Evolutionary conservation across 1,140 invertebrate species (phyloP), one percentile per base, ranked within the genome.

Genomic region (Drosophila malerkotliana): DNA sequence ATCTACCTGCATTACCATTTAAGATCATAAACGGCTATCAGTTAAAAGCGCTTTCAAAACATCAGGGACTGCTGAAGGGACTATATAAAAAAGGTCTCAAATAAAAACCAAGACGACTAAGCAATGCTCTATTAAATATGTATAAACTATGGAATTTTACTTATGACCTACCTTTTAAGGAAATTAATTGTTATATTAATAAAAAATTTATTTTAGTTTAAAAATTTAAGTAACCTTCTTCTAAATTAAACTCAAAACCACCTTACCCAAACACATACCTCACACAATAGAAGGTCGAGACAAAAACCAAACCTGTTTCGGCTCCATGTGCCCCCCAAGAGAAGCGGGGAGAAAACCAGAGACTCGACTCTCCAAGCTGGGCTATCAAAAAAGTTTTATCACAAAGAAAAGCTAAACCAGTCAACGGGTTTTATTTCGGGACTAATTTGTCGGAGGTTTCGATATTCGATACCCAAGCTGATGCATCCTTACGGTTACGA

Each of bases 21-120:
- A 72, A 78, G 82, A 84, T 78, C 81, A 87, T 85, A 85, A 85
- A 87, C 68, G 74, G 64, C 82, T 81, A 85, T 85, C 81, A 78
- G 64, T 76, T 87, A 78, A 87, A 82, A 74, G 51, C 56, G 77
- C 64, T 74, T 77, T 69, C 49, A 81, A 77, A 78, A 87, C 64
- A 69, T 63, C 39, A 80, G 57, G 61, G 37, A 48, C 47, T 28
- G 57, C 57, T 67, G 58, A 45, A 54, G 64, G 66, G 48, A 28
- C 41, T n/a, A 41, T 52, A 67, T 60, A 67, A 73, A 61, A 52
- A 18, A 39, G 15, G 15, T 3, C 0, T 12, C 4, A 15, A 12
- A 3, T 2, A 28, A 24, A 10, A 3, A 41, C 8, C 5, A 10
- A 21, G 18, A 4, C 15, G 41, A 34, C 32, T 28, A 6, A 1